Evolutionary conservation across 2,797 vertebrate species (phyloP).

Genomic region (Phalloptychus januarius): DNA sequence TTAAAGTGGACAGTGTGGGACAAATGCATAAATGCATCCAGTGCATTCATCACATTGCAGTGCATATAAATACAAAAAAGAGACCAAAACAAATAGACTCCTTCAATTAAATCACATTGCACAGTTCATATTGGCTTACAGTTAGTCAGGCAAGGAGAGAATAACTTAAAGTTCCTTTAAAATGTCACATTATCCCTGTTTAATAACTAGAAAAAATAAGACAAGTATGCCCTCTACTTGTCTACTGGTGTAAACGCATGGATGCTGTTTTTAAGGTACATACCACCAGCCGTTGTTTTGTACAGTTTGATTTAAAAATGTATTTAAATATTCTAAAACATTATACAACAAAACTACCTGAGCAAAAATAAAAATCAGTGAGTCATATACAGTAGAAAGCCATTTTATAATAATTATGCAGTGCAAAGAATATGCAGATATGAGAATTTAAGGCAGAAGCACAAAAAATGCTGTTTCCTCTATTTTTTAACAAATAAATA

Average conservation of each 20-base stretch:
- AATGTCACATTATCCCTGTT: constrained; percentile 5
- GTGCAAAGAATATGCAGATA: constrained; percentile 28
- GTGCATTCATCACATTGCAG: constrained; percentile 66
- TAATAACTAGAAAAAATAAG: constrained; percentile 12
- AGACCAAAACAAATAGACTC: constrained; percentile 17
- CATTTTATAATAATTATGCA: constrained; percentile 14
- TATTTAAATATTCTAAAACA: constrained; percentile 44
- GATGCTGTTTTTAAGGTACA: constrained; percentile 23
- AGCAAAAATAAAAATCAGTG: constrained; percentile 43
- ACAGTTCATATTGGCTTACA: constrained; percentile 40
- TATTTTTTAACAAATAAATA: constrained; percentile 60
- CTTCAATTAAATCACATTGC: constrained; percentile 52
- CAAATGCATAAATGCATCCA: constrained; percentile 74
- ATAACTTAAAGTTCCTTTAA: constrained; percentile 5
- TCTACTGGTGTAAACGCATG: constrained; percentile 45
- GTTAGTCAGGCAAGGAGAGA: constrained; percentile 25
- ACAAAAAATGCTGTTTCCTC: constrained; percentile 16
- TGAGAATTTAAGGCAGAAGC: constrained; percentile 16
- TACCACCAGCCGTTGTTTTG: constrained; percentile 11
- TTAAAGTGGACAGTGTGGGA: constrained; percentile 37
- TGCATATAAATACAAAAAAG: constrained; percentile 46
- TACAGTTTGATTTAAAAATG: constrained; percentile 26
- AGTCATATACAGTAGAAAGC: constrained; percentile 48
- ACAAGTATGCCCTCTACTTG: constrained; percentile 52
- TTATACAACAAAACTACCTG: constrained; percentile 63